Percentiles rank a stretch among this genome's conserved stretches.
phyloP scores from a whole-genome alignment of 37 sponge, comb jelly and placozoan genomes.

The Beroe forskalii region DNA sequence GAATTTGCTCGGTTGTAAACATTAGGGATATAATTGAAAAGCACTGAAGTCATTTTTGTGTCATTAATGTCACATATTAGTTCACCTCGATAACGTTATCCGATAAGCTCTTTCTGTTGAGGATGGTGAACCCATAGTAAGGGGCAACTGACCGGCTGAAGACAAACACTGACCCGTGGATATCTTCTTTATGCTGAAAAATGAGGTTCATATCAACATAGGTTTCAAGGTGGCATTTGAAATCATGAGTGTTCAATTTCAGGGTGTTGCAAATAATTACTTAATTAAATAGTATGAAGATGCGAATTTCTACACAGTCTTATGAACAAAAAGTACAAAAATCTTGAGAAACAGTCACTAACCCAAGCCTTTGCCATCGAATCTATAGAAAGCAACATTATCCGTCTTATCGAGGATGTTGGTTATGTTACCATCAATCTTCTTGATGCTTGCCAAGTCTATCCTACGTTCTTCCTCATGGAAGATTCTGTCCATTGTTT shows the following conservation, averaged over 20 bases:
- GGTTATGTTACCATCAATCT: conserved; percentile 8
- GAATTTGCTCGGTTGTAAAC: too few relatives aligned
- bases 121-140: conserved; percentile 46
- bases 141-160: conserved; percentile 29
- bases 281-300: too few relatives aligned
- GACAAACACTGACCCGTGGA: conserved; percentile 36
- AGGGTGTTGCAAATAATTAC: background rate
- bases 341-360: too few relatives aligned
- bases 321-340: background rate
- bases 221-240: too few relatives aligned
- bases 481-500: conserved; percentile 44
- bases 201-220: too few relatives aligned
- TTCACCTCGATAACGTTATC: conserved; percentile 61
- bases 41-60: too few relatives aligned
- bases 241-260: too few relatives aligned
- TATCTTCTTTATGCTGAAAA: conserved; percentile 50
- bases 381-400: conserved; percentile 49
- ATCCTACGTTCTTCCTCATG: conserved; percentile 56
- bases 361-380: conserved; percentile 59
- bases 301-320: background rate
- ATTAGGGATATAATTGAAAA: too few relatives aligned
- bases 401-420: conserved; percentile 44
- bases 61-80: too few relatives aligned
- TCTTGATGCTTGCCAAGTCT: conserved; percentile 19
- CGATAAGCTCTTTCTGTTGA: conserved; percentile 31